Percentiles rank a stretch among this genome's conserved stretches.
Evolutionary conservation across 2,797 vertebrate species (phyloP).

Genomic region (Ispidina lecontei): DNA sequence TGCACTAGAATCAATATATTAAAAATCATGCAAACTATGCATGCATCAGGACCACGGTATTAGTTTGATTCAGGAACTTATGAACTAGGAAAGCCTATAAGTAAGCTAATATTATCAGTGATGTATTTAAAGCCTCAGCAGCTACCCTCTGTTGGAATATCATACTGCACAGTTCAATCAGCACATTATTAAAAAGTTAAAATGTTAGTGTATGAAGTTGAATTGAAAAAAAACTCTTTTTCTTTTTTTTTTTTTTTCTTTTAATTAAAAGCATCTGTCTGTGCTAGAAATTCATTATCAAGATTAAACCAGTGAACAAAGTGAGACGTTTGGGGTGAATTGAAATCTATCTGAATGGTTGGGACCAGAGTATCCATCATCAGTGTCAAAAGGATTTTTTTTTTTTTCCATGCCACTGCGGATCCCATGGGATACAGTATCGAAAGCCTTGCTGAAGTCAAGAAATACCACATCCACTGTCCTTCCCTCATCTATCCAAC

Average conservation of each 20-base stretch:
- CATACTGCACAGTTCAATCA: neutral
- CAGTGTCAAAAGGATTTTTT: neutral
- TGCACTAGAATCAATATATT: neutral
- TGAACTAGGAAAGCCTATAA: neutral
- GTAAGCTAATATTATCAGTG: neutral
- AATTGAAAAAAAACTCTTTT: neutral
- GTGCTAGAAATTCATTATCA: neutral
- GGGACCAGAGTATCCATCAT: neutral
- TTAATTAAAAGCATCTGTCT: neutral
- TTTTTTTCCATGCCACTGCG: too few relatives aligned
- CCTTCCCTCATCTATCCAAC: too few relatives aligned
- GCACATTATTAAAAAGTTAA: neutral
- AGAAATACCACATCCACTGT: too few relatives aligned
- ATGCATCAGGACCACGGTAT: neutral
- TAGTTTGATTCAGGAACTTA: constrained; percentile 1
- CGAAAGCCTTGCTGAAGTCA: too few relatives aligned
- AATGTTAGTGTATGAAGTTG: neutral
- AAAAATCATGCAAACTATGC: neutral
- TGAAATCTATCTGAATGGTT: neutral
- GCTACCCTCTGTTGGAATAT: neutral
- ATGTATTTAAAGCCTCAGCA: neutral
- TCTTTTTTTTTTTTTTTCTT: too few relatives aligned
- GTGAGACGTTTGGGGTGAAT: neutral
- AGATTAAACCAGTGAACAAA: neutral
- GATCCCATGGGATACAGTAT: too few relatives aligned